Conservation (phyloP, 2,113 vertebrate genomes). For the Physeter macrocephalus region DNA sequence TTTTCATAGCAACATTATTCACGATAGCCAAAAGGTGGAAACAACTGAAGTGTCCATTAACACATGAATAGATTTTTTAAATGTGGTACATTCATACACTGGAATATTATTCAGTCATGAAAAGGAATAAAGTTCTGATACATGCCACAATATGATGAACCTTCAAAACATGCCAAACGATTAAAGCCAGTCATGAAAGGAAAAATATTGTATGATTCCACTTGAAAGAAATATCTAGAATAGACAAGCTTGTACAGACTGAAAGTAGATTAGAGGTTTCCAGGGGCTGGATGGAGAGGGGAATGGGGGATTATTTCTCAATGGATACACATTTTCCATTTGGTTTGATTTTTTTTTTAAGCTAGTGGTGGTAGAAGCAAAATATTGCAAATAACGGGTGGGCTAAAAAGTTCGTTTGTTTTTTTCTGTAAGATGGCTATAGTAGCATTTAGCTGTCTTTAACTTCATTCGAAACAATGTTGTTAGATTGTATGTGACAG, state of each 20-base stretch:
- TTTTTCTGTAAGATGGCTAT: no score
- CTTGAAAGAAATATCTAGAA: not conserved
- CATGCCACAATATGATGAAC: not conserved
- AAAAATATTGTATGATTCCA: not conserved
- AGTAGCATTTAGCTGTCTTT: no score
- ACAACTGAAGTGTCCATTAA: not conserved
- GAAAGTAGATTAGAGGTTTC: not conserved
- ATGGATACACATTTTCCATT: not conserved
- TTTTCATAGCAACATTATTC: not conserved
- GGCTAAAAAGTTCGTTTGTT: no score
- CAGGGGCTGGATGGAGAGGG: not conserved
- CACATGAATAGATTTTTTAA: not conserved
- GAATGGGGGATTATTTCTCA: not conserved
- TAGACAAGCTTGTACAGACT: not conserved
- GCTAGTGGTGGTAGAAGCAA: not conserved
- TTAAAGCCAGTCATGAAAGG: not conserved
- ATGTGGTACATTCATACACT: not conserved
- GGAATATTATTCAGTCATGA: not conserved
- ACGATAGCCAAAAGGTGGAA: not conserved
- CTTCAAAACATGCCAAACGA: not conserved
- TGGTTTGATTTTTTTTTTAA: not conserved
- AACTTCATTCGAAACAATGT: no score
- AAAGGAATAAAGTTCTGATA: not conserved
- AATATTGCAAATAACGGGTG: not conserved
- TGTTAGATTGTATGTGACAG: no score